phyloP scores from a whole-genome alignment of 1,140 invertebrate genomes.

The Bombyx mori region ASM3026992v2 NC_085119.1:8881001-8881500 shows the following conservation, averaged over 20 bases:
- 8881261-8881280: conserved; percentile 3
- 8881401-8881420: too few species aligned
- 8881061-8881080: conserved; percentile 91
- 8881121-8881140: conserved; percentile 96
- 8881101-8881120: conserved; percentile 95
- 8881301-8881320: too few species aligned
- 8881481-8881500: too few species aligned
- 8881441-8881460: too few species aligned
- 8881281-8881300: too few species aligned
- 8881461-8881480: too few species aligned
- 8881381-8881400: too few species aligned
- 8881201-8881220: conserved; percentile 88
- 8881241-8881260: conserved; percentile 81
- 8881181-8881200: conserved; percentile 92
- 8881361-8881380: too few species aligned
- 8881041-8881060: conserved; percentile 63
- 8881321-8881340: too few species aligned
- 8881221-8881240: conserved; percentile 93
- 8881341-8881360: too few species aligned
- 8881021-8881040: conserved; percentile 67
- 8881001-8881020: conserved; percentile 50
- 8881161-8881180: conserved; percentile 93
- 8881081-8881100: conserved; percentile 92
- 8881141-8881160: conserved; percentile 91
- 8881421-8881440: too few species aligned